Evolutionary conservation across 2,888 invertebrate species (phyloP).

Genomic region (Harpalus rubripes): DNA sequence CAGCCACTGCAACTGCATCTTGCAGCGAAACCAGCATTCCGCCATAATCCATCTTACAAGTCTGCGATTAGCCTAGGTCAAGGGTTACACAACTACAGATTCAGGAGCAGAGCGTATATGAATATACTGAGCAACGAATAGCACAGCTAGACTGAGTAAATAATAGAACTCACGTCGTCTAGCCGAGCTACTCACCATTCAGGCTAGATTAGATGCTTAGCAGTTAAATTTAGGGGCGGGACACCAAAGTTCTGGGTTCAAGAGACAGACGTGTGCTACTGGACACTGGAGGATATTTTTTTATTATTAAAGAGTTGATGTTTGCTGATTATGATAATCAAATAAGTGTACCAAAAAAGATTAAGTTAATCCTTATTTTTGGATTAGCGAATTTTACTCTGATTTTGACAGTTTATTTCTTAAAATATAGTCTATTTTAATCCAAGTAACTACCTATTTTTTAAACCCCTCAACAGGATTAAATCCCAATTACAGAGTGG

Average conservation of each 20-base stretch:
- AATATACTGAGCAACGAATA: background rate
- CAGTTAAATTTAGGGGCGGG: conserved; percentile 31
- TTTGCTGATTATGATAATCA: no score
- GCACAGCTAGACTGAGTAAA: conserved; percentile 7
- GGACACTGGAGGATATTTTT: no score
- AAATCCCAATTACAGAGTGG: no score
- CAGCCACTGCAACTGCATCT: background rate
- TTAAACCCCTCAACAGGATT: no score
- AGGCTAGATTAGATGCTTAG: conserved; percentile 19
- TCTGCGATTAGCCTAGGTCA: conserved; percentile 67
- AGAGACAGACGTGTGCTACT: background rate
- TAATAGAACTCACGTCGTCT: conserved; percentile 29
- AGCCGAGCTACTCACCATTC: conserved; percentile 17
- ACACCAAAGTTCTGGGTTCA: background rate
- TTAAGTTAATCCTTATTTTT: no score
- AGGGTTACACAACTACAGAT: conserved; percentile 55
- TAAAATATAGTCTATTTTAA: no score
- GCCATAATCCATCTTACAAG: conserved; percentile 64
- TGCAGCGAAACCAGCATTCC: conserved; percentile 17
- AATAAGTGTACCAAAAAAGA: no score
- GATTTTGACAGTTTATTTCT: no score
- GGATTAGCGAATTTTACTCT: no score
- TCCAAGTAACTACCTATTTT: no score
- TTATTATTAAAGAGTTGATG: no score
- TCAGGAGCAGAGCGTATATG: background rate